These are phyloP conservation scores for Bambusicola thoracicus DNA, from an alignment of 2,113 vertebrate genomes.

Conservation along the genomic window DNA sequence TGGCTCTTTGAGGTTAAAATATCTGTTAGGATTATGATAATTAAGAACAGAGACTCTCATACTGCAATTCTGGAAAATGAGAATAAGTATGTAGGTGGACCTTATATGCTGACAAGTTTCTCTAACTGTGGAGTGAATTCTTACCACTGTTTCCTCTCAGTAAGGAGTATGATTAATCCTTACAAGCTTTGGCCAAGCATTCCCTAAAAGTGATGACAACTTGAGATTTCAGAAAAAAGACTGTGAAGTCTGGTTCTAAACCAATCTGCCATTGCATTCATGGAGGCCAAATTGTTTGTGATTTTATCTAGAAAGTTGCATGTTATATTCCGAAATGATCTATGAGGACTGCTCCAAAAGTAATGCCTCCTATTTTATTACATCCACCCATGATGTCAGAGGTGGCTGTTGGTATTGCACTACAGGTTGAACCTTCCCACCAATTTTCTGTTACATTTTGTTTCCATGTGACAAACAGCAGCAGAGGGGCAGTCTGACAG, in stretches of 20 bases:
- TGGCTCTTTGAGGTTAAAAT: background rate
- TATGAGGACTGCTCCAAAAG: too few species aligned
- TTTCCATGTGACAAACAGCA: too few species aligned
- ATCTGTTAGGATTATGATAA: background rate
- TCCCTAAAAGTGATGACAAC: background rate
- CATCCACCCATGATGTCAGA: too few species aligned
- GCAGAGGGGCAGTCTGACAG: too few species aligned
- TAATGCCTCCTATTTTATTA: too few species aligned
- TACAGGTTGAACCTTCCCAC: too few species aligned
- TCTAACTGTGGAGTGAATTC: background rate
- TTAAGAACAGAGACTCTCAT: background rate
- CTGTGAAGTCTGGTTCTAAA: background rate
- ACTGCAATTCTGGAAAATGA: background rate
- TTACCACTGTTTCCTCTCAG: background rate
- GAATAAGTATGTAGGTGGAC: background rate
- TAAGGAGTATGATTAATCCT: background rate
- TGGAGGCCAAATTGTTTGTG: background rate
- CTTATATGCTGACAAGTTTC: background rate
- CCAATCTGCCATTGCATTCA: fast-evolving
- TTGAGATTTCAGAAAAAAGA: background rate
- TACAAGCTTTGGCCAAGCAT: background rate
- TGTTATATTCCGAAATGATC: background rate
- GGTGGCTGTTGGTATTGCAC: too few species aligned
- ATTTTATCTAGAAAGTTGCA: background rate
- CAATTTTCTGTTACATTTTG: too few species aligned